Evolutionary conservation across 1,140 invertebrate species (phyloP), one percentile per base, ranked within the genome.

Genomic region (Alviniconcha marisindica): DNA sequence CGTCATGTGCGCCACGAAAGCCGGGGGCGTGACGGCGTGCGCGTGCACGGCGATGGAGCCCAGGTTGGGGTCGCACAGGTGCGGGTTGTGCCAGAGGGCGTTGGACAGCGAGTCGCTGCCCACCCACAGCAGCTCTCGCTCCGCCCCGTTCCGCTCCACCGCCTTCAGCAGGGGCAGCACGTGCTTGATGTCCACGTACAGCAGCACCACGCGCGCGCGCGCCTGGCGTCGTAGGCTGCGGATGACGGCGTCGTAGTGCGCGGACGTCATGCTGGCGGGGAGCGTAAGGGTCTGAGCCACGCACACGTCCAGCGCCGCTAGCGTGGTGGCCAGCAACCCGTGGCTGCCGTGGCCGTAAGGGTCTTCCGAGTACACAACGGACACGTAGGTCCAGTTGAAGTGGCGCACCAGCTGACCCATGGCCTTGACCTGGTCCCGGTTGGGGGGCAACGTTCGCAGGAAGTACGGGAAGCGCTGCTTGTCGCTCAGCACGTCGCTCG

Each of bases 71-170:
- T 95, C 94, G 88, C 96, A 96, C 2, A 95, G 85, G 0, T 95
- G 95, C 81, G 95, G 95, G 0, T 96, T 93, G 2, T 96, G 91
- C 84, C 95, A 95, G 31, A 95, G 93, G 85, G 96, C 95, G 77
- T 95, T 94, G 24, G 96, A 96, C 95, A 96, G 96, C 1, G 96
- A 96, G 89, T 96, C 96, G 83, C 95, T 96, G 1, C 95, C 96
- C 21, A 96, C 94, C 95, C 96, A 96, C 60, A 95, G 94, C 87
- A 96, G 96, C 38, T 87, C 81, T 21, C 84, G 63, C n/a, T 69
- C 77, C 28, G 90, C 84, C 54, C 89, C 86, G 42, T 91, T 87
- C 10, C 91, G 94, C 83, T 92, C 91, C 3, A 93, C 93, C 0
- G 94, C 93, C 28, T 87, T 84, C 54, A 95, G 84, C 18, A 95